Conservation (phyloP, 2,888 invertebrate species). For the Cordilura impudica region DNA sequence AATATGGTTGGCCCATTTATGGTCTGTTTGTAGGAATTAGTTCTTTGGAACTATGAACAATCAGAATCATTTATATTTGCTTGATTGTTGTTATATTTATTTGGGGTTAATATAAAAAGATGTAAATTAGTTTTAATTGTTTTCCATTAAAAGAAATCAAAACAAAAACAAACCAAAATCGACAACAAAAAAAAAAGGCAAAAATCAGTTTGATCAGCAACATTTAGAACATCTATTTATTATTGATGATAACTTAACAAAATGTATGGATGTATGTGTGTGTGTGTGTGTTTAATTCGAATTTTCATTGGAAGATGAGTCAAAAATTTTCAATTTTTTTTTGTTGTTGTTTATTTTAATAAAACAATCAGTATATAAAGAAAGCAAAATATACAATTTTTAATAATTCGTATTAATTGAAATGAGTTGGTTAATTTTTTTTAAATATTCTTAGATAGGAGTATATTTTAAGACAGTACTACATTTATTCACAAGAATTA, state of each 20-base stretch:
- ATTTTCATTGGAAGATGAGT: conserved; percentile 47
- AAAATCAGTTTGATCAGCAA: conserved; percentile 19
- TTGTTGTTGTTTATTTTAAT: conserved; percentile 38
- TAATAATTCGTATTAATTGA: not conserved
- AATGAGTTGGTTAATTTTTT: not conserved
- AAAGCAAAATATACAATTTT: not conserved
- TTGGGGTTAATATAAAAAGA: not conserved
- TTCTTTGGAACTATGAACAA: no score
- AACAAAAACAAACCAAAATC: conserved; percentile 7
- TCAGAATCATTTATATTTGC: no score
- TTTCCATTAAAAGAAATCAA: conserved; percentile 41
- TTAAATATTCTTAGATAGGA: not conserved
- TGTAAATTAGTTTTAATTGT: conserved; percentile 56
- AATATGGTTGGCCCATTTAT: no score
- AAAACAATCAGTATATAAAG: conserved; percentile 13
- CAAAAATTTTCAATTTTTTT: conserved; percentile 25
- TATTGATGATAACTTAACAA: not conserved
- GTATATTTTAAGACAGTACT: not conserved
- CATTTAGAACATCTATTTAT: conserved; percentile 24
- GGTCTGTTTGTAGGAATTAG: no score
- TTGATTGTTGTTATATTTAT: no score
- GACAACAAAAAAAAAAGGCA: conserved; percentile 3
- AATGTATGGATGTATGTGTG: not conserved
- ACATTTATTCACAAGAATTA: not conserved
- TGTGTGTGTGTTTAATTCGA: not conserved